Evolutionary conservation across 2,888 invertebrate genomes (phyloP), one percentile per base, ranked within the genome.

Genomic region (Calephelis perditalis): DNA sequence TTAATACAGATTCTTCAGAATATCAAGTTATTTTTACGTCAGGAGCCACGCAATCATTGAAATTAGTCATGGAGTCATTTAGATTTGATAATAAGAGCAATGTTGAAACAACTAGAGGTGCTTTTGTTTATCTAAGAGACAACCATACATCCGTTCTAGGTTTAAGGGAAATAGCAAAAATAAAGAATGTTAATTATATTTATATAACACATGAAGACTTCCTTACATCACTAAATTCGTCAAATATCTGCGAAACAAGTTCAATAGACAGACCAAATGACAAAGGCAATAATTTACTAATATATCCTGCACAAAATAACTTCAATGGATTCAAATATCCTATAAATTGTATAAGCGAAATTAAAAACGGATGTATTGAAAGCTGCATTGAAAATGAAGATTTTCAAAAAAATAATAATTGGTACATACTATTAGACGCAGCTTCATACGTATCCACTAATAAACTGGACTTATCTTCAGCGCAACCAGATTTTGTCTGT

Each of bases 301-400:
- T 55, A 45, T 59, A 59, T 46, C 59, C 59, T 3, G 59, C 59
- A 40, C 59, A 60, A 46, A 60, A 60, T 15, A 60, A 60, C 46
- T 60, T 60, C 37, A 60, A 60, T 6, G 59, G 59, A 9, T 55
- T 40, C 46, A 60, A 60, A 45, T 60, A 60, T 26, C 59, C 59
- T 0, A 47, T 60, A 5, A 55, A 37, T 11, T 15, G 15, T 10
- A 60, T 60, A 9, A 11, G 8, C 26, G 12, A 55, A 5, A 60
- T 60, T 37, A 56, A 37, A 56, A 60, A 15, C 26, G 59, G 55
- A 26, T 60, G 59, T n/a, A 26, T 60, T 12, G 36, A 56, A 40
- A 56, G 47, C 46, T 60, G 37, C 37, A 15, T 60, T 11, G 6
- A 46, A 6, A 12, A 7, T 36, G 44, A 35, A 15, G 11, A 6